A percentile compares a stretch with the other conserved stretches of the same genome.
Evolutionary conservation across 2,888 invertebrate genomes (phyloP).

Genomic region (Kuschelorhynchus macadamiae): DNA sequence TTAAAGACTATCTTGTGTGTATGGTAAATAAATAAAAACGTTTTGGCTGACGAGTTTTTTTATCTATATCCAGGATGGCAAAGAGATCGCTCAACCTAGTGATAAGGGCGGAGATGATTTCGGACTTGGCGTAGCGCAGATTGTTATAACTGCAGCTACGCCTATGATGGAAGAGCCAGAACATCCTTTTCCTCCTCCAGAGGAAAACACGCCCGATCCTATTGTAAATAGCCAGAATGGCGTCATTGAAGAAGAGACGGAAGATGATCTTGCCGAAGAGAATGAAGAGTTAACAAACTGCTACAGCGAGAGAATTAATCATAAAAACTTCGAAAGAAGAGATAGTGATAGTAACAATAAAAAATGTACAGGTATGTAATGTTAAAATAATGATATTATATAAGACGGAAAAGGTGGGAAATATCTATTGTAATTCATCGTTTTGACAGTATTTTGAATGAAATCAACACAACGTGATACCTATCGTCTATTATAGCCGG

Average conservation of each 20-base stretch:
- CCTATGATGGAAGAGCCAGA: constrained; percentile 92
- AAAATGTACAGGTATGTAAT: constrained; percentile 9
- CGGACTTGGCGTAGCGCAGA: constrained; percentile 88
- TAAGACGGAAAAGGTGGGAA: no score
- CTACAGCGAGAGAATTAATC: neutral
- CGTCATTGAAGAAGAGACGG: constrained; percentile 45
- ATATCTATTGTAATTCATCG: no score
- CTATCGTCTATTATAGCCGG: no score
- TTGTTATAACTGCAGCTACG: constrained; percentile 94
- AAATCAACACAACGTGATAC: no score
- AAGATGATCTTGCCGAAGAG: constrained; percentile 40
- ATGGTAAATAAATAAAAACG: no score
- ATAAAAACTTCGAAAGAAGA: constrained; percentile 5
- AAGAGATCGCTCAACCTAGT: constrained; percentile 24
- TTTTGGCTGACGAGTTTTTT: no score
- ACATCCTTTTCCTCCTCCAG: constrained; percentile 80
- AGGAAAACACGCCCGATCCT: constrained; percentile 63
- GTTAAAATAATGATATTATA: no score
- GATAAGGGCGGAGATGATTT: constrained; percentile 68
- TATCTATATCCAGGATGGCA: constrained; percentile 35
- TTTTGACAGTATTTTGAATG: no score
- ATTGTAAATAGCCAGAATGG: constrained; percentile 40
- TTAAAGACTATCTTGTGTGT: no score
- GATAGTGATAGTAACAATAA: neutral
- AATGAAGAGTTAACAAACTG: neutral